Evolutionary conservation across 37 sponge, comb jelly and placozoan species (phyloP).

Genomic region (Amphimedon queenslandica): DNA sequence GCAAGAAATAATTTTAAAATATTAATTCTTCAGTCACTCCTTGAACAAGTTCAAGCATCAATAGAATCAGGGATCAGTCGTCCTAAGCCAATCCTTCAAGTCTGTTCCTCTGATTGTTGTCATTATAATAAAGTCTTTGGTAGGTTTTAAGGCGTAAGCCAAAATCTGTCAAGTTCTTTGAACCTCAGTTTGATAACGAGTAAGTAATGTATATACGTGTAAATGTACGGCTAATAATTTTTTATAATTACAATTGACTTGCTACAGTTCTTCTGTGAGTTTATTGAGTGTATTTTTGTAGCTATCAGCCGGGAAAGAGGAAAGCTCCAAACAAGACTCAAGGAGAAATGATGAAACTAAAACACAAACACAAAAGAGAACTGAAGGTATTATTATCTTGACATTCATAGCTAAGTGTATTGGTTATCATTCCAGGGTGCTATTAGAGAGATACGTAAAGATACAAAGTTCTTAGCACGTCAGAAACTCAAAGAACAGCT

Average conservation of each 20-base stretch:
- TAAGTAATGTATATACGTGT: slow-evolving; percentile 23
- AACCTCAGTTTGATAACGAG: slow-evolving; percentile 79
- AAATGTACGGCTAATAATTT: too few species aligned
- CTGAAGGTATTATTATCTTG: slow-evolving; percentile 40
- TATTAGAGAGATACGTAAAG: slow-evolving; percentile 83
- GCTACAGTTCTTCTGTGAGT: too few species aligned
- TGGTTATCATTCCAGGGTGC: slow-evolving; percentile 55
- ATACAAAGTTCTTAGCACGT: slow-evolving; percentile 67
- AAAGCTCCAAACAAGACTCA: slow-evolving; percentile 38
- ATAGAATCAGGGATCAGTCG: too few species aligned
- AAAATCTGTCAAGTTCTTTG: slow-evolving; percentile 75
- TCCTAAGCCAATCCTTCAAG: too few species aligned
- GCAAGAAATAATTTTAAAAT: too few species aligned
- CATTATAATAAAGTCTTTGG: too few species aligned
- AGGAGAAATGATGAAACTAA: slow-evolving; percentile 58
- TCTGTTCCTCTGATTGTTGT: too few species aligned
- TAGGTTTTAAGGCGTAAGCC: slow-evolving; percentile 77
- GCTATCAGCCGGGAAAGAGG: slow-evolving; percentile 48
- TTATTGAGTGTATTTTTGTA: too few species aligned
- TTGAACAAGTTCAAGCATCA: too few species aligned
- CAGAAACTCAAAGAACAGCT: slow-evolving; percentile 71
- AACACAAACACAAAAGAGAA: slow-evolving; percentile 81
- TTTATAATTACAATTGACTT: too few species aligned
- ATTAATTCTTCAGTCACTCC: too few species aligned
- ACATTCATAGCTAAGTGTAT: background rate